phyloP scores from a whole-genome alignment of 1,140 invertebrate species.

The Pogonomyrmex barbatus region DNA sequence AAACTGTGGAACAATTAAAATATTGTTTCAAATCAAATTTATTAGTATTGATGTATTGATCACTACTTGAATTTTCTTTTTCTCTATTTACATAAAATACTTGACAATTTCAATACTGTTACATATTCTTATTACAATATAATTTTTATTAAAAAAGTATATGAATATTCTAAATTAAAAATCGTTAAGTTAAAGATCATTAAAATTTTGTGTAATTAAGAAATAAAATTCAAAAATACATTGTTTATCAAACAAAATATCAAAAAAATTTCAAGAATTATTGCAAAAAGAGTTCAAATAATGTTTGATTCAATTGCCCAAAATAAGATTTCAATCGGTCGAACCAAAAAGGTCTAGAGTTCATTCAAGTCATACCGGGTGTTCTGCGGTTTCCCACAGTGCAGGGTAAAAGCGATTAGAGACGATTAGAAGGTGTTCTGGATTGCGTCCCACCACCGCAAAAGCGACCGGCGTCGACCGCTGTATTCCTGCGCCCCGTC shows the following conservation, averaged over 20 bases:
- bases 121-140: neutral
- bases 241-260: neutral
- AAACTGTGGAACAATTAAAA: neutral
- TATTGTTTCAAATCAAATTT: neutral
- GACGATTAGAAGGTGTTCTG: slow-evolving; percentile 69
- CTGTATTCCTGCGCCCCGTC: slow-evolving; percentile 7
- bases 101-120: neutral
- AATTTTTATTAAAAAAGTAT: neutral
- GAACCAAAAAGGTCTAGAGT: slow-evolving; percentile 38
- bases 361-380: slow-evolving; percentile 39
- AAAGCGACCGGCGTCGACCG: slow-evolving; percentile 20
- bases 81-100: neutral
- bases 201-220: neutral
- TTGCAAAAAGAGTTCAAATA: neutral
- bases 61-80: neutral
- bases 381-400: slow-evolving; percentile 51
- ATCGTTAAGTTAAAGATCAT: neutral
- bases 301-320: slow-evolving; percentile 9
- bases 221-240: neutral
- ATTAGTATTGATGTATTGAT: neutral
- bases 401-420: slow-evolving; percentile 54
- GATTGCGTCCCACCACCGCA: slow-evolving; percentile 63
- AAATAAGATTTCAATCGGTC: slow-evolving; percentile 15
- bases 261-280: neutral
- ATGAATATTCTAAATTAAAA: neutral